phyloP scores from a whole-genome alignment of 2,888 invertebrate species.

The Apantesis nais region DNA sequence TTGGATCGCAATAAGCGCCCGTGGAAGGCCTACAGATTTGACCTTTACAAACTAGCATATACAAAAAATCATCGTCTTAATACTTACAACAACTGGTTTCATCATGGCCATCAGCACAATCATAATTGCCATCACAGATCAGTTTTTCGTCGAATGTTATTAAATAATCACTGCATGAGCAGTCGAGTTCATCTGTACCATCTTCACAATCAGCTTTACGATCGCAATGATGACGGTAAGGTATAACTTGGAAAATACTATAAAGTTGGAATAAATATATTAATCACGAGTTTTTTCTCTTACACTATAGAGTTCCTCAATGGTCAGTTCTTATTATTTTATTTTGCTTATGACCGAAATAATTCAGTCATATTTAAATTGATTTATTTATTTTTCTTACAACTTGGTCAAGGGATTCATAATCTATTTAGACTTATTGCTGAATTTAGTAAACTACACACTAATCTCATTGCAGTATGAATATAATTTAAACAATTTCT shows the following conservation, averaged over 20 bases:
- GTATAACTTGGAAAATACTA: constrained; percentile 89
- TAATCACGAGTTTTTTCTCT: too few species aligned
- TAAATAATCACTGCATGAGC: constrained; percentile 90
- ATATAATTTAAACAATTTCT: constrained; percentile 13
- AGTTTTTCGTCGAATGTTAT: constrained; percentile 78
- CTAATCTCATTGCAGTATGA: neutral
- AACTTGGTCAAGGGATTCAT: neutral
- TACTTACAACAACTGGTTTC: constrained; percentile 90
- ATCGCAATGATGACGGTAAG: constrained; percentile 87
- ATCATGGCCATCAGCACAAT: constrained; percentile 91
- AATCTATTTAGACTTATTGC: neutral
- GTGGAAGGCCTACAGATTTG: too few species aligned
- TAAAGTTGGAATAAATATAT: constrained; percentile 40
- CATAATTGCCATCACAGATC: constrained; percentile 90
- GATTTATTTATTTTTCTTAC: neutral
- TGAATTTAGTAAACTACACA: neutral
- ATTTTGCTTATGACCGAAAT: neutral
- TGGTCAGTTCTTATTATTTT: neutral
- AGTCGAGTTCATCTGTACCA: constrained; percentile 91
- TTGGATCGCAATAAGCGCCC: too few species aligned
- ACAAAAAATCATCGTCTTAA: neutral
- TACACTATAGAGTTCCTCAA: neutral
- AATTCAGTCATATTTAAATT: neutral
- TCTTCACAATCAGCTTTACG: constrained; percentile 91
- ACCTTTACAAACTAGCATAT: neutral